Evolutionary conservation across 2,888 invertebrate genomes (phyloP).

Genomic region (Thera obeliscata): DNA sequence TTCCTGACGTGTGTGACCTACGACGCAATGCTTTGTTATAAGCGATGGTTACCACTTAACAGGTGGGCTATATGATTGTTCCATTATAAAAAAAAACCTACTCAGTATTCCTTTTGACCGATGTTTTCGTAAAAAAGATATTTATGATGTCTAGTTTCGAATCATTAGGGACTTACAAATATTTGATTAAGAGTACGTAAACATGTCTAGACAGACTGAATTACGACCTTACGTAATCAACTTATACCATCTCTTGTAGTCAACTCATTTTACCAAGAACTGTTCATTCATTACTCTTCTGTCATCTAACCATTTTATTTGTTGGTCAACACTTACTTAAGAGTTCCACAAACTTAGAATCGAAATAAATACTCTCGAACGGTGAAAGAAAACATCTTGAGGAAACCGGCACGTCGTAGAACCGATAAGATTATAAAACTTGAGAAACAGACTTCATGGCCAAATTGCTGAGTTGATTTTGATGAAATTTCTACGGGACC

Average conservation of each 20-base stretch:
- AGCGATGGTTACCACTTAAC: too few species aligned
- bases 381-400: too few species aligned
- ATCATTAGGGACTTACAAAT: constrained; percentile 10
- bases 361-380: not conserved
- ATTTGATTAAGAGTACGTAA: constrained; percentile 16
- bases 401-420: too few species aligned
- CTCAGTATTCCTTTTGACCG: not conserved
- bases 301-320: too few species aligned
- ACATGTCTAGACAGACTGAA: constrained; percentile 20
- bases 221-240: constrained; percentile 17
- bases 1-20: too few species aligned
- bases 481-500: too few species aligned
- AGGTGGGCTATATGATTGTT: too few species aligned
- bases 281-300: not conserved
- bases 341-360: not conserved
- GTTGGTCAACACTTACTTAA: too few species aligned
- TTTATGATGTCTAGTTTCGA: not conserved
- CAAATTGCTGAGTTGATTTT: too few species aligned
- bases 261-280: not conserved
- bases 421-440: too few species aligned
- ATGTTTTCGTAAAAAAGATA: not conserved
- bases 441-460: too few species aligned
- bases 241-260: constrained; percentile 10
- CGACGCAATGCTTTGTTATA: too few species aligned
- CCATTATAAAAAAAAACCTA: not conserved